Percentiles rank a stretch among this genome's conserved stretches.
phyloP scores from a whole-genome alignment of 35 echinoderm and acorn worm species.

The Ptychodera flava region DNA sequence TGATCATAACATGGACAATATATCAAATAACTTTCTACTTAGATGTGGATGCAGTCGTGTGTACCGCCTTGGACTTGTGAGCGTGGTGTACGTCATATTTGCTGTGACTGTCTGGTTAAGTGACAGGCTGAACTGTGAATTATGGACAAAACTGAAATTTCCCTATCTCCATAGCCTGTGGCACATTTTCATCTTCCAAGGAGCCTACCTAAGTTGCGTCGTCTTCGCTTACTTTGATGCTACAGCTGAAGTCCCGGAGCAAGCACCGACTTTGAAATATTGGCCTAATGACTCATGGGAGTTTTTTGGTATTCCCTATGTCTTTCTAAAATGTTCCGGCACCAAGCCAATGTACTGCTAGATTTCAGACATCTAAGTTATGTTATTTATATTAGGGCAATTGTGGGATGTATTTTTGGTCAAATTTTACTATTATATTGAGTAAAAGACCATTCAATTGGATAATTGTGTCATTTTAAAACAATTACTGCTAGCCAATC shows the following conservation, averaged over 20 bases:
- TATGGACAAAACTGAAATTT: constrained; percentile 70
- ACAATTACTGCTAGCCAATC: no score
- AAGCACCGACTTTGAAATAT: constrained; percentile 83
- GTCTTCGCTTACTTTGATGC: constrained; percentile 95
- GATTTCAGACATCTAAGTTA: no score
- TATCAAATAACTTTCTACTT: background rate
- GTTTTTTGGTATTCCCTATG: constrained; percentile 81
- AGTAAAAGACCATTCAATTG: no score
- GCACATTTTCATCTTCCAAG: constrained; percentile 91
- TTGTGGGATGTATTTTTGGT: no score
- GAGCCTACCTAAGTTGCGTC: constrained; percentile 68
- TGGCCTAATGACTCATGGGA: constrained; percentile 91
- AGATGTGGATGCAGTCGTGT: constrained; percentile 68
- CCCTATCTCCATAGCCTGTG: constrained; percentile 97
- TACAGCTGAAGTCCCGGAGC: constrained; percentile 85
- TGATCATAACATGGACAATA: no score
- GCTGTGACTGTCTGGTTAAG: constrained; percentile 70
- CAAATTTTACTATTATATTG: no score
- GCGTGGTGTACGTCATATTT: constrained; percentile 44
- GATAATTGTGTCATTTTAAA: no score
- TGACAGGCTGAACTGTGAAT: constrained; percentile 67
- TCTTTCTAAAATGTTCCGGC: constrained; percentile 61
- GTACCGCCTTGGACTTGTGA: constrained; percentile 40
- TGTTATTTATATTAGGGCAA: no score
- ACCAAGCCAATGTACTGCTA: constrained; percentile 50